Evolutionary conservation across 2,888 invertebrate species (phyloP), one percentile per base, ranked within the genome.

Genomic region (Cosmia pyralina): DNA sequence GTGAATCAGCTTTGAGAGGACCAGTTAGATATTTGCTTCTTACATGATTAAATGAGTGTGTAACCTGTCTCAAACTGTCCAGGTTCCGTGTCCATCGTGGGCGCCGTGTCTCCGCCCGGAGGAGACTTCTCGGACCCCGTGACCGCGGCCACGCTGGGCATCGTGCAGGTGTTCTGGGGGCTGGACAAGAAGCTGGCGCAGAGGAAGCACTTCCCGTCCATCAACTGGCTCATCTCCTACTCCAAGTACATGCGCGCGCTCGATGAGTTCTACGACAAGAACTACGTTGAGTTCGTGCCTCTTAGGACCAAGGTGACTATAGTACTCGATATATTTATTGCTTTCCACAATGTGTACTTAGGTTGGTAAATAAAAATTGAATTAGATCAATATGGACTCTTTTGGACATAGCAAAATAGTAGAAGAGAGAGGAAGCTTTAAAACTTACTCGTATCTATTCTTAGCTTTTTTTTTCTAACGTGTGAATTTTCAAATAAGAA

Each of bases 91-190:
- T 99, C 99, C 88, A 99, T 99, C 96, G 99, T 99, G 80, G 99
- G 99, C 85, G 99, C 99, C 92, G 99, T 99, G 81, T 99, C 99
- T 2, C 99, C 99, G 62, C 99, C 99, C 90, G 99, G 99, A 96
- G 99, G 99, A 96, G 99, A 99, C 96, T 99, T 99, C 97, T 99
- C 99, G 28, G 99, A 99, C 97, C 99, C 99, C 69, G 99, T 99
- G 71, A 99, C 99, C 4, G 99, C 99, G 0, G 99, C 99, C 77
- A 99, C 99, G 22, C 97, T 99, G 80, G 98, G 99, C 96, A 99
- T 99, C 93, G 99, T 99, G 79, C 99, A 99, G 95, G 99, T 99
- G 96, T 99, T 99, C 97, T 99, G 99, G 99, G 99, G 99, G 79
- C 96, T 99, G 91, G 99, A 99, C 96, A 99, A 99, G 96, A 99